phyloP scores from a whole-genome alignment of 2,797 vertebrate species.

The Pangasius macronema region DNA sequence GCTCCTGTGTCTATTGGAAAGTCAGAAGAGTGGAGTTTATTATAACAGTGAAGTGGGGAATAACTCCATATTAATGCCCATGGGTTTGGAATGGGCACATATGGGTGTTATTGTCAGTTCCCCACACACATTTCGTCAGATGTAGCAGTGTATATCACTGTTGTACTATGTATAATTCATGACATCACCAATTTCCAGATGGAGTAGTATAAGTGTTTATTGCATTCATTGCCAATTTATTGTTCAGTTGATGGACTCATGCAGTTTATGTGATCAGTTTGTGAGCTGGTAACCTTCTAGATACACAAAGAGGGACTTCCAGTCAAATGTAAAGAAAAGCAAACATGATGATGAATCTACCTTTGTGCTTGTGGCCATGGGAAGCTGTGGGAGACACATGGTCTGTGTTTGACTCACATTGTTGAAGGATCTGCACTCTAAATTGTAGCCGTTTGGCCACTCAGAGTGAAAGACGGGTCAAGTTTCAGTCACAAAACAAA shows the following conservation, averaged over 20 bases:
- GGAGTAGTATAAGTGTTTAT: background rate
- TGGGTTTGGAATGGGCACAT: background rate
- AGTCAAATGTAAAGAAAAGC: background rate
- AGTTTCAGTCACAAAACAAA: background rate
- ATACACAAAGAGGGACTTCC: background rate
- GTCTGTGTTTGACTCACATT: background rate
- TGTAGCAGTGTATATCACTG: background rate
- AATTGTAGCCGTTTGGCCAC: background rate
- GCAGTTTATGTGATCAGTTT: background rate
- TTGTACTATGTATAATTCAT: background rate
- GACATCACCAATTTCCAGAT: background rate
- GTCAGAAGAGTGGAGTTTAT: background rate
- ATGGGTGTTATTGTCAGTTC: background rate
- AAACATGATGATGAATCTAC: background rate
- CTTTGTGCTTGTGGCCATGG: background rate
- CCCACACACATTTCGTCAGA: background rate
- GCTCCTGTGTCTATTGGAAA: background rate
- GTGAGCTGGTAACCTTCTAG: background rate
- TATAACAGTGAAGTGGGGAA: background rate
- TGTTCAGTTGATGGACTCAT: background rate
- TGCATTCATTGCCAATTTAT: background rate
- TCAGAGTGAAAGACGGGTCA: background rate
- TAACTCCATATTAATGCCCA: background rate
- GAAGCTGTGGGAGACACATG: background rate
- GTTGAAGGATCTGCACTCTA: background rate